A percentile compares a stretch with the other conserved stretches of the same genome.
Evolutionary conservation across 2,797 vertebrate species (phyloP).

Genomic region (Salarias fasciatus): DNA sequence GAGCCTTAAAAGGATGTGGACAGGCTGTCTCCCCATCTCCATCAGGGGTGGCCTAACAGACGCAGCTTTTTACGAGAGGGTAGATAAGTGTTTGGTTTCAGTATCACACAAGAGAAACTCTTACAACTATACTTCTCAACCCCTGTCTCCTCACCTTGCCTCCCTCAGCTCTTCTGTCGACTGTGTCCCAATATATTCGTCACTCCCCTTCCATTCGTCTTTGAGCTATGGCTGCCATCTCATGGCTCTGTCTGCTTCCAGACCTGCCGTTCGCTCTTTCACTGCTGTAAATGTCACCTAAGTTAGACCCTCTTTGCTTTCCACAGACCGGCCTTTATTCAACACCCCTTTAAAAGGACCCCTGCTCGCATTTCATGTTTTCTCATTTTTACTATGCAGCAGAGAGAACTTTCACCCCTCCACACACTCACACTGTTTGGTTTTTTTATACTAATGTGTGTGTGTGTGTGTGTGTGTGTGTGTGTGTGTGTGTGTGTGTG

Average conservation of each 20-base stretch:
- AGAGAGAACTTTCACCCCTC: constrained; percentile 57
- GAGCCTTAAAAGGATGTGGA: constrained; percentile 35
- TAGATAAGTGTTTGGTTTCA: constrained; percentile 75
- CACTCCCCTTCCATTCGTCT: constrained; percentile 35
- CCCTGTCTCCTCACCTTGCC: constrained; percentile 46
- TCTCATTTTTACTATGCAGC: constrained; percentile 70
- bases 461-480: too few relatives aligned
- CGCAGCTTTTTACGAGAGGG: constrained; percentile 59
- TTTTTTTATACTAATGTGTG: too few relatives aligned
- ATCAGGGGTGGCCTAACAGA: constrained; percentile 66
- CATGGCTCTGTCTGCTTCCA: constrained; percentile 56
- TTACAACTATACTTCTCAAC: constrained; percentile 42
- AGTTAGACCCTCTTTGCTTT: constrained; percentile 65
- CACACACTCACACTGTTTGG: constrained; percentile 7
- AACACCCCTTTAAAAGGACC: constrained; percentile 56
- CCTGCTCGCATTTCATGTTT: constrained; percentile 71
- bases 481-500: too few relatives aligned
- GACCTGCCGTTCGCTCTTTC: constrained; percentile 62
- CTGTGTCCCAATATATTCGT: constrained; percentile 48
- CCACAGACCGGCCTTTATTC: constrained; percentile 69
- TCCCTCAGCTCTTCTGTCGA: constrained; percentile 60
- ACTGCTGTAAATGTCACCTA: constrained; percentile 82
- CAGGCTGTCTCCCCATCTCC: constrained; percentile 32
- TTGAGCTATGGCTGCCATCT: constrained; percentile 40
- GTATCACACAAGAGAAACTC: constrained; percentile 69